Base-by-base conservation (phyloP, 2,113 vertebrate species). In the Siphamia tubifer region DNA sequence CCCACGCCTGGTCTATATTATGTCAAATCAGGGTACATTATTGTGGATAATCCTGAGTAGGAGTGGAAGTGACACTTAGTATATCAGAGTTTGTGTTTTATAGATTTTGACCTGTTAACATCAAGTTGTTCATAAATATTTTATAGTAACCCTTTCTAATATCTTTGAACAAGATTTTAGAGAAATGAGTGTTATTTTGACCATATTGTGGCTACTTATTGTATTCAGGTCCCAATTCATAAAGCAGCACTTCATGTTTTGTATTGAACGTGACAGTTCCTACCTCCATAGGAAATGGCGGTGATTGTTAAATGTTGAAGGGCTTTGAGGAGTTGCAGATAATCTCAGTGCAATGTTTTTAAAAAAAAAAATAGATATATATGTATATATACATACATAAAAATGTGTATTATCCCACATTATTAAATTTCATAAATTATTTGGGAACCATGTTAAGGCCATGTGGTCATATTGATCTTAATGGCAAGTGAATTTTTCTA, bases 391-490 rank as follows among this genome's bases (percentile, higher is more conserved):
- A n/a, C n/a, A 68, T 75, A 70, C 77, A 47, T 55, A 72, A 68
- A 30, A 82, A 71, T 60, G 32, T 74, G 66, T 79, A 63, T 78
- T 81, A 69, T 86, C 80, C 90, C 49, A 15, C 43, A 24, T 32
- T 32, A 73, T 88, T 58, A 21, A 8, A 80, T 85, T 64, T 91
- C 84, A 77, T 90, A 87, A 79, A 80, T 87, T 89, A 74, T 86
- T 78, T 88, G 89, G 90, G 92, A 88, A 77, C 16, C 60, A 89
- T 83, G 74, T 86, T 82, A 34, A 69, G 36, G 52, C 32, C 82
- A 73, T 65, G 83, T 74, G 81, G 93, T 94, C 91, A 92, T 90
- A 93, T 93, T 94, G 93, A 94, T 93, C 92, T 65, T 65, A 63
- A 66, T 61, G 72, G 55, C 52, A 60, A 74, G 60, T 76, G 47